Conservation (phyloP, 64 coral and sea anemone genomes). For the Pocillopora verrucosa region DNA sequence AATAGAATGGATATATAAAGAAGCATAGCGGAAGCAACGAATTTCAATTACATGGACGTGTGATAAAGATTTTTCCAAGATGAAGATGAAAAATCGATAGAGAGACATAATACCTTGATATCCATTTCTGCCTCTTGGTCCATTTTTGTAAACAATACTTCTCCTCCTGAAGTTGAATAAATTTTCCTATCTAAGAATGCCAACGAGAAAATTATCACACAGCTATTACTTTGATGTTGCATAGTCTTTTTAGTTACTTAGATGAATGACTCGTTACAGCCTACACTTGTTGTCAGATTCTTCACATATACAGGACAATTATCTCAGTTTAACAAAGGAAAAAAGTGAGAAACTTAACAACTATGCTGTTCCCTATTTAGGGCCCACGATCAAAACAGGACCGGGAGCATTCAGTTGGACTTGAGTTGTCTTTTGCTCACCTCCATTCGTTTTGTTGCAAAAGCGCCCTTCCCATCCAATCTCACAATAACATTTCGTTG, state of each 20-base stretch:
- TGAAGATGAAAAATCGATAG: background rate
- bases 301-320: no score
- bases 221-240: background rate
- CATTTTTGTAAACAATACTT: slow-evolving; percentile 91
- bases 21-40: no score
- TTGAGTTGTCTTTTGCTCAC: slow-evolving; percentile 13
- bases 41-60: no score
- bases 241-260: background rate
- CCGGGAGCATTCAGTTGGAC: background rate
- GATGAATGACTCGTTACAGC: background rate
- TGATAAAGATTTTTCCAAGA: no score
- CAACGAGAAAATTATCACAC: background rate
- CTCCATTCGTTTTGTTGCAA: slow-evolving; percentile 79
- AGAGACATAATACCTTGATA: slow-evolving; percentile 55
- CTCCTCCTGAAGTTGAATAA: slow-evolving; percentile 64
- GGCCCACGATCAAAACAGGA: no score
- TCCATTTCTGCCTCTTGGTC: slow-evolving; percentile 85
- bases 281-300: background rate
- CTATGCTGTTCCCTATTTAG: no score
- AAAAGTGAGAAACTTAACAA: no score
- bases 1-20: no score
- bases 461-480: slow-evolving; percentile 74
- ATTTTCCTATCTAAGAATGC: background rate
- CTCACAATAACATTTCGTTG: slow-evolving; percentile 74
- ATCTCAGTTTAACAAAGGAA: no score